Evolutionary conservation across 1,140 invertebrate genomes (phyloP).

Genomic region (Rhagoletis zephyria): DNA sequence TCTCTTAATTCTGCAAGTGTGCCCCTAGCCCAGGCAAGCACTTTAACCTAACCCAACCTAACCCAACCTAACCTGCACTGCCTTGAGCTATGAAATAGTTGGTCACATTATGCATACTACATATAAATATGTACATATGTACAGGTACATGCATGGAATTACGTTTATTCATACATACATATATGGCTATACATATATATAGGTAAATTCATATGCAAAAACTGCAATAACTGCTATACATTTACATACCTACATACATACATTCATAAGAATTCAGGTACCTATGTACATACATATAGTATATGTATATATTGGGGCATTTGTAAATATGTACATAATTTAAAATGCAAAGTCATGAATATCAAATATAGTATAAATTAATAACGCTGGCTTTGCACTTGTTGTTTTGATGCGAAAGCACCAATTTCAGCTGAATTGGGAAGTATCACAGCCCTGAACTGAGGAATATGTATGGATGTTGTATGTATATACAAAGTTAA

Average conservation of each 20-base stretch:
- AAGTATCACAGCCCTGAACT: no score
- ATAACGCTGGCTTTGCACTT: not conserved
- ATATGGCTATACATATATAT: not conserved
- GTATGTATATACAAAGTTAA: no score
- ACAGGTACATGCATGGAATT: not conserved
- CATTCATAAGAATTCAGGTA: not conserved
- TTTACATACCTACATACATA: no score
- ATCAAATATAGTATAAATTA: not conserved
- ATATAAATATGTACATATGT: no score
- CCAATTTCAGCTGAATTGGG: not conserved
- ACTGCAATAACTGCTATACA: not conserved
- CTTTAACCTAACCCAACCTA: no score
- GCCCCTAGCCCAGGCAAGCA: no score
- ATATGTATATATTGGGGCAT: not conserved
- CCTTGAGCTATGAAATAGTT: no score
- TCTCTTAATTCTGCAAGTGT: no score
- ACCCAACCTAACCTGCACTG: no score
- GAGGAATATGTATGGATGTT: no score
- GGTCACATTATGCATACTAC: no score
- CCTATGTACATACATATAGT: not conserved
- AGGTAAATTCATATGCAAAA: not conserved
- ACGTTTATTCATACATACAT: no score
- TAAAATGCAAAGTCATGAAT: constrained; percentile 7
- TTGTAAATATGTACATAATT: not conserved
- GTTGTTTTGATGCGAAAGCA: not conserved